Conservation (phyloP, 2,113 vertebrate genomes). For the Pelodiscus sinensis region DNA sequence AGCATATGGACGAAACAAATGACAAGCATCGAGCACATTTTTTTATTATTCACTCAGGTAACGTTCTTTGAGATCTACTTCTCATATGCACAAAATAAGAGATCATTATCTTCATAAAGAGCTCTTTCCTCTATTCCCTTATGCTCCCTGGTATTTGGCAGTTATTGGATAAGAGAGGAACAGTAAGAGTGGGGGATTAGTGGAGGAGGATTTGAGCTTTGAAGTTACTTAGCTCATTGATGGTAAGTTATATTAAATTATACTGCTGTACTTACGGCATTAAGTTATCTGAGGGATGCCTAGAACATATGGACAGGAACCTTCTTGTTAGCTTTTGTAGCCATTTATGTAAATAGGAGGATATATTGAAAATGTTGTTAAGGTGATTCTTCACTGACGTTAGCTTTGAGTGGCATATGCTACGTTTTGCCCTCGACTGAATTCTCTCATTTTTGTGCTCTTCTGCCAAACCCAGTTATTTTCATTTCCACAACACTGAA, state of each 20-base stretch:
- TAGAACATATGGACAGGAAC: accelerated
- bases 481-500: conserved; percentile 16
- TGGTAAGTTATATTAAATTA: not conserved
- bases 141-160: not conserved
- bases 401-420: not conserved
- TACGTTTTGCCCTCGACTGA: conserved; percentile 26
- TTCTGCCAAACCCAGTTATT: conserved; percentile 51
- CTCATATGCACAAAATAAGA: not conserved
- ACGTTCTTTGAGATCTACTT: not conserved
- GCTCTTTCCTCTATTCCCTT: not conserved
- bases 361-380: not conserved
- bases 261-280: accelerated
- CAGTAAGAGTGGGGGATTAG: not conserved
- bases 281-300: not conserved
- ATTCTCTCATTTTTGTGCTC: conserved; percentile 22
- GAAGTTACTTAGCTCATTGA: not conserved
- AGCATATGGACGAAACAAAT: accelerated
- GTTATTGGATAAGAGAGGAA: accelerated
- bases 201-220: not conserved
- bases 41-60: not conserved
- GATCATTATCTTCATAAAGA: not conserved
- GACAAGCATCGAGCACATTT: not conserved
- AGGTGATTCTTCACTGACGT: not conserved
- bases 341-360: not conserved
- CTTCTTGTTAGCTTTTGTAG: not conserved